Evolutionary conservation across 2,113 vertebrate genomes (phyloP), one percentile per base, ranked within the genome.

Genomic region (Malurus melanocephalus): DNA sequence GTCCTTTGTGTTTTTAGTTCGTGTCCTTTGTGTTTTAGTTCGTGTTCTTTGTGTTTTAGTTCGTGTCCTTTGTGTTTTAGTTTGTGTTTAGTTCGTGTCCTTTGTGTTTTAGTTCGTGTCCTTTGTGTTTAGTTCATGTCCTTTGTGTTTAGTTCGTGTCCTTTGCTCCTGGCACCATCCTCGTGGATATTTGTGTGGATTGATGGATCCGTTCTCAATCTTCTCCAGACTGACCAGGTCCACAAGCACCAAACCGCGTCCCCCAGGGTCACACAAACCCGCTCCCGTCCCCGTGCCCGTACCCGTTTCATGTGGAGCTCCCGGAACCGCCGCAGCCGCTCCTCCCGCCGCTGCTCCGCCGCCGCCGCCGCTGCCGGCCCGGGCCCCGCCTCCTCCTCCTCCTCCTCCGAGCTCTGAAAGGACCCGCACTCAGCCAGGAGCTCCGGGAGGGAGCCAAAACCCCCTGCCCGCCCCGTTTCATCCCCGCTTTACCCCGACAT

Each of bases 281-380:
- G 57, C 4, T 22, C 30, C 42, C 4, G 42, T 5, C 6, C 9
- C 11, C 38, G 38, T 38, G 38, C 38, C 51, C 49, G 57, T 75
- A 99, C 99, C 96, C 98, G 97, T 94, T 98, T 99, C 80, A 99
- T 94, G 87, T 99, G 99, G 6, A 99, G 96, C 93, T 99, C 99
- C 33, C 99, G 93, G 92, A 99, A 99, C 73, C 98, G 98, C 10
- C 98, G 96, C 30, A 99, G 96, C 35, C 98, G 97, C 27, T 96
- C 98, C 80, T 99, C 98, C 89, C 98, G 98, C 86, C 98, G 98
- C 91, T 97, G 94, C 21, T 96, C 97, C 3, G 96, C 90, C 53
- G 93, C 97, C 61, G 93, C 96, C 4, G 73, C 73, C 12, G 61
- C 77, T 4, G 82, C 62, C 11, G 80, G 16, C 4, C 83, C 9